Percentiles rank a stretch among this genome's conserved stretches.
Conservation (phyloP, 2,888 invertebrate genomes). For the Agrochola lychnidis region DNA sequence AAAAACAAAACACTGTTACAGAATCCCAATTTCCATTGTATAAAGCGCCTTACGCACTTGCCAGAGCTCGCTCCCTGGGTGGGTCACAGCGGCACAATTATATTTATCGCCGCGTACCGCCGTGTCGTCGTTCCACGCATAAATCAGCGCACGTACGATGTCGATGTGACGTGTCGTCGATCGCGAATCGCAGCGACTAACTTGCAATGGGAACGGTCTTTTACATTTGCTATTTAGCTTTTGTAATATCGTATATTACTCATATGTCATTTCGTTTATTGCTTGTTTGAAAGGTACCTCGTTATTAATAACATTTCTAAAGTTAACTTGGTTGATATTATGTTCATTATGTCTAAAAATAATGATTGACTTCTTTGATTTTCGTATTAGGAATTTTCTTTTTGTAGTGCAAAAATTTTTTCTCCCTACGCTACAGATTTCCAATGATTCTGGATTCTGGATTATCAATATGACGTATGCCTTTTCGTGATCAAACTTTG, state of each 20-base stretch:
- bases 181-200: constrained; percentile 66
- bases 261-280: constrained; percentile 30
- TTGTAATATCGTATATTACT: constrained; percentile 46
- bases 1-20: constrained; percentile 13
- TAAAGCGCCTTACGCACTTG: constrained; percentile 79
- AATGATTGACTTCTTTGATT: no score
- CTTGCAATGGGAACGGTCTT: constrained; percentile 70
- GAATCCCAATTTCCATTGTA: constrained; percentile 62
- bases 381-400: neutral
- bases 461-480: neutral
- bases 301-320: no score
- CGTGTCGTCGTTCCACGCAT: constrained; percentile 81
- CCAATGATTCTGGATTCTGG: no score
- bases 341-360: no score
- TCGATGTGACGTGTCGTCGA: constrained; percentile 73
- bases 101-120: constrained; percentile 82
- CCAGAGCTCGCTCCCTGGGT: constrained; percentile 78
- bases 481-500: neutral
- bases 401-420: neutral
- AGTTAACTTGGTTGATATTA: no score
- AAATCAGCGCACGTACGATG: constrained; percentile 81
- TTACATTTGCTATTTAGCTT: constrained; percentile 65
- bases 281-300: constrained; percentile 12
- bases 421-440: no score
- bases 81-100: constrained; percentile 83